A percentile compares a stretch with the other conserved stretches of the same genome.
phyloP scores from a whole-genome alignment of 35 echinoderm and acorn worm species.

The Diadema setosum region DNA sequence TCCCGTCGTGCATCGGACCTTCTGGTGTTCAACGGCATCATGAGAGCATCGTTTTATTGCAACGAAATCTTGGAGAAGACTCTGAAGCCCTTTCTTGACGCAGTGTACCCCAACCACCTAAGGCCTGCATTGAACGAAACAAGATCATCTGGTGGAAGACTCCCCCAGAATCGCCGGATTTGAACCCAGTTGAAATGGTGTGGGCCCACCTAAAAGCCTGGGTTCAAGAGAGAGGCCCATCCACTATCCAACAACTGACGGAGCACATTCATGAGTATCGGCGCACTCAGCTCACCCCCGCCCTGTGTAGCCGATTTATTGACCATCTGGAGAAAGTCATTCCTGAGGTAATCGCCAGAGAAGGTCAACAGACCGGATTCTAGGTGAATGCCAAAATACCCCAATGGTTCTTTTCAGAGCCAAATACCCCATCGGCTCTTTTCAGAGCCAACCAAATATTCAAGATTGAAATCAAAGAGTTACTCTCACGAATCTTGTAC shows the following conservation, averaged over 20 bases:
- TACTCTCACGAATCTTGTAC: no score
- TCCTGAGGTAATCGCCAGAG: neutral
- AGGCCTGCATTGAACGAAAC: no score
- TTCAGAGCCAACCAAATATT: no score
- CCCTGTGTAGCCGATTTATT: neutral
- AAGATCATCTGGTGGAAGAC: no score
- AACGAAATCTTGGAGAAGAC: neutral
- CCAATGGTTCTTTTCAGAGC: no score
- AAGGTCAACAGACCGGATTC: no score
- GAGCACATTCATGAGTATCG: neutral
- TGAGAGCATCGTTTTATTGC: conserved; percentile 8
- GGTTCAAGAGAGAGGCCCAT: neutral
- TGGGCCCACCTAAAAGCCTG: neutral
- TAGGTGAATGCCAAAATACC: no score
- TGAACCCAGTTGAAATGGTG: neutral
- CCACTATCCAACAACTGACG: neutral
- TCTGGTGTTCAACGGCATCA: conserved; percentile 41
- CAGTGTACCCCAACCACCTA: neutral
- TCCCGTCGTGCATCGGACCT: neutral
- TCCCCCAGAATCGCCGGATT: neutral
- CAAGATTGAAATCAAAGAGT: no score
- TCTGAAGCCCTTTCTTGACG: conserved; percentile 1
- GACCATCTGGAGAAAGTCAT: neutral
- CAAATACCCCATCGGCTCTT: no score
- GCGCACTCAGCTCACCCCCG: neutral